Percentiles rank a stretch among this genome's conserved stretches.
Evolutionary conservation across 1,140 invertebrate species (phyloP).

Genomic region (Oreohelix idahoensis): DNA sequence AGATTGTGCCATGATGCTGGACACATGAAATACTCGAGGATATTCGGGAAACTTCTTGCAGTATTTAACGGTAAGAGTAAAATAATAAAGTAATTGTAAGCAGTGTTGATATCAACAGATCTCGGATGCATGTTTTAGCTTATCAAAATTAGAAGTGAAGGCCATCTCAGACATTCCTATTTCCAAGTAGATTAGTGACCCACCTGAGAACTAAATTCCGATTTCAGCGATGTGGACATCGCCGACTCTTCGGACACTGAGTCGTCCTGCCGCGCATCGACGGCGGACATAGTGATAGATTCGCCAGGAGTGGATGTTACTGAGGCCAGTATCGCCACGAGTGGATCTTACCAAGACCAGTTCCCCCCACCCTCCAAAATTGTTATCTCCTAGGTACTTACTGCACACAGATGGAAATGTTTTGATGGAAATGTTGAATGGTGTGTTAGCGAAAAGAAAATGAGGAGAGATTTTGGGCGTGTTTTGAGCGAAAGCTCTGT

Average conservation of each 20-base stretch:
- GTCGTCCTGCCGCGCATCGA: constrained; percentile 40
- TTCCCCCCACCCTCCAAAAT: not conserved
- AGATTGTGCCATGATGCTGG: too few species aligned
- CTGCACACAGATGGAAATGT: not conserved
- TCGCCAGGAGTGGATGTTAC: constrained; percentile 21
- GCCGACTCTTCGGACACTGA: constrained; percentile 39
- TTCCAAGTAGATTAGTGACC: too few species aligned
- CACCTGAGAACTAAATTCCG: constrained; percentile 41
- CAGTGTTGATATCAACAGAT: too few species aligned
- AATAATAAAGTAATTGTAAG: too few species aligned
- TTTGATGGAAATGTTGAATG: not conserved
- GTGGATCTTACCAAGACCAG: not conserved
- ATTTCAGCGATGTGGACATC: constrained; percentile 40
- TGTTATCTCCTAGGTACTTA: not conserved
- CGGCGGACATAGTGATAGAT: constrained; percentile 33
- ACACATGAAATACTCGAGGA: too few species aligned
- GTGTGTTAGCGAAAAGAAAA: not conserved
- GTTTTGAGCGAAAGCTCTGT: not conserved
- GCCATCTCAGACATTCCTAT: too few species aligned
- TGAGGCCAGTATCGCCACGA: not conserved
- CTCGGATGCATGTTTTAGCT: too few species aligned
- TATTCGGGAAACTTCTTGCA: too few species aligned
- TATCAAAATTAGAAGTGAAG: too few species aligned
- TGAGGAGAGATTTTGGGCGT: constrained; percentile 17
- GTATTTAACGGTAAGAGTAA: too few species aligned